phyloP scores from a whole-genome alignment of 2,113 vertebrate genomes.

The Rhabdornis inornatus region DNA sequence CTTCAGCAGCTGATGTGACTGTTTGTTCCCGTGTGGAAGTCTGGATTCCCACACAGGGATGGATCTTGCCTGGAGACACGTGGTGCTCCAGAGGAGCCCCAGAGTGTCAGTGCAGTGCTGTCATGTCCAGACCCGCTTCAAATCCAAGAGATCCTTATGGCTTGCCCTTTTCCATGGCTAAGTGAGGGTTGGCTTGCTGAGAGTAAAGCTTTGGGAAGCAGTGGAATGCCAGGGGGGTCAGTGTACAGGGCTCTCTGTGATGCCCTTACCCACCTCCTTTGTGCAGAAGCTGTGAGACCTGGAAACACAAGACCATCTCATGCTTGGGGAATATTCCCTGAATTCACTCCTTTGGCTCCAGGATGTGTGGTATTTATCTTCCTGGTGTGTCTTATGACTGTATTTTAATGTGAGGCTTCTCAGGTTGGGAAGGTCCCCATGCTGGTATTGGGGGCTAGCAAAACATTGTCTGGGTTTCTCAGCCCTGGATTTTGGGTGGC shows the following conservation, averaged over 20 bases:
- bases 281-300: neutral
- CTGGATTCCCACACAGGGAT: neutral
- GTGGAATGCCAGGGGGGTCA: neutral
- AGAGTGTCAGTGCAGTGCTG: neutral
- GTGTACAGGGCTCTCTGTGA: neutral
- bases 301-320: fast-evolving
- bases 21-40: neutral
- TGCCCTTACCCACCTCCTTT: neutral
- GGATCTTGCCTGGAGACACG: neutral
- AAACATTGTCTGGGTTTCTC: fast-evolving
- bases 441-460: neutral
- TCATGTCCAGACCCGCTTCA: neutral
- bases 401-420: neutral
- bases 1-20: neutral
- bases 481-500: neutral
- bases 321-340: neutral
- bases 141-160: neutral
- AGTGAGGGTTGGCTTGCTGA: neutral
- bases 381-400: fast-evolving
- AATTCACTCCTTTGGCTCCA: neutral
- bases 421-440: neutral
- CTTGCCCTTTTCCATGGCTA: neutral
- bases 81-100: neutral
- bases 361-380: neutral
- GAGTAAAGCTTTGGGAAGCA: neutral